Percentiles rank a stretch among this genome's conserved stretches.
Conservation (phyloP, 2,797 vertebrate species). For the Meriones psammophilus region DNA sequence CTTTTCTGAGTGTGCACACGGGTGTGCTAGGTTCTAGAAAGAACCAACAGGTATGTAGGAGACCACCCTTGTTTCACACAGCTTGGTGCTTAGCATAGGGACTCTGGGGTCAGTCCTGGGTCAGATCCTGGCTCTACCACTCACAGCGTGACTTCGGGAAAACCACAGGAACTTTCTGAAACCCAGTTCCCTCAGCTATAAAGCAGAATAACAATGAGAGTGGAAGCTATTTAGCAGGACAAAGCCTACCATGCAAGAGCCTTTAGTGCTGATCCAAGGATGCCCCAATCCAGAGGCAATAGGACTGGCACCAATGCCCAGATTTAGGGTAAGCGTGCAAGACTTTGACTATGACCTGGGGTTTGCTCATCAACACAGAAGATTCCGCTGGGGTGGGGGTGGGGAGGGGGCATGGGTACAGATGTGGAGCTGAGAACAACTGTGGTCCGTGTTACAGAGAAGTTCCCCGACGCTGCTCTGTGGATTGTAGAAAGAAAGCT, state of each 20-base stretch:
- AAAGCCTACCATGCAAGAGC: background rate
- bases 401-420: rapidly evolving
- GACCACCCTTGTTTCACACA: background rate
- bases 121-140: background rate
- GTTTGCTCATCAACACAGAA: background rate
- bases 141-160: background rate
- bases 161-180: background rate
- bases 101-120: background rate
- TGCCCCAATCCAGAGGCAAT: background rate
- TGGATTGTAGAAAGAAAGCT: background rate
- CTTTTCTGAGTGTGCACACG: background rate
- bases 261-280: background rate
- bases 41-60: background rate
- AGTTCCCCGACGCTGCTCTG: background rate
- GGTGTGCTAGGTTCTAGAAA: background rate
- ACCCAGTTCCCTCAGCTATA: constrained; percentile 4
- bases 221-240: background rate
- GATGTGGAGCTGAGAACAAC: background rate
- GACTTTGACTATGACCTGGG: background rate
- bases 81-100: background rate
- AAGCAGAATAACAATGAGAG: background rate
- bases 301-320: background rate
- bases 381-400: background rate
- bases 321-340: background rate
- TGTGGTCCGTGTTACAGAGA: background rate